Conservation (phyloP, 2,113 vertebrate genomes). For the Synodontis membranacea region DNA sequence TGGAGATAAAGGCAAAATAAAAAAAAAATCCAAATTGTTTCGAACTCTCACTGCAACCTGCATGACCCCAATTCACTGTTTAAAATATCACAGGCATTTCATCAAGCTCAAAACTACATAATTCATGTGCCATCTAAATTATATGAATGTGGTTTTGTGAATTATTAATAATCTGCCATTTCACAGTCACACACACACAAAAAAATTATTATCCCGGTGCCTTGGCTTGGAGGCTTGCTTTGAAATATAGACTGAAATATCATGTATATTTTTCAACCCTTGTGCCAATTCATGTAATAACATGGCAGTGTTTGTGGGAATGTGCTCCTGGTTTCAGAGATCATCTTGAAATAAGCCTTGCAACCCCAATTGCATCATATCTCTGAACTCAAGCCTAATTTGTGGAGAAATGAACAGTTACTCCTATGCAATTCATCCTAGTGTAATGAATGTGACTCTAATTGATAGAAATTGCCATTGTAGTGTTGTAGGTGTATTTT, state of each 20-base stretch:
- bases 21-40: neutral
- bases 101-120: constrained; percentile 52
- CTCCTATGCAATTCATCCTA: neutral
- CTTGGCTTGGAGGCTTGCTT: neutral
- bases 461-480: neutral
- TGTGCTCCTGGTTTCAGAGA: neutral
- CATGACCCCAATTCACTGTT: constrained; percentile 28
- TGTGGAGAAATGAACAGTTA: neutral
- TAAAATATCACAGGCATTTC: constrained; percentile 30
- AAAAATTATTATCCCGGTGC: constrained; percentile 43
- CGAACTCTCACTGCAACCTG: neutral
- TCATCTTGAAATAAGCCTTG: neutral
- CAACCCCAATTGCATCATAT: neutral
- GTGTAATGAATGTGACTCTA: neutral
- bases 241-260: neutral
- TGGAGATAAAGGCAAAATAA: neutral
- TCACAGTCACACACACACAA: constrained; percentile 33
- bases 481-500: neutral
- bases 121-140: constrained; percentile 57
- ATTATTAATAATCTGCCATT: constrained; percentile 61
- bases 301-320: neutral
- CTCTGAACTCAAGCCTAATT: neutral
- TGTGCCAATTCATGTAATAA: neutral
- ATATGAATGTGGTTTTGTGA: constrained; percentile 55
- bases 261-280: neutral